phyloP scores from a whole-genome alignment of 2,113 vertebrate genomes.

The Podarcis cretensis region DNA sequence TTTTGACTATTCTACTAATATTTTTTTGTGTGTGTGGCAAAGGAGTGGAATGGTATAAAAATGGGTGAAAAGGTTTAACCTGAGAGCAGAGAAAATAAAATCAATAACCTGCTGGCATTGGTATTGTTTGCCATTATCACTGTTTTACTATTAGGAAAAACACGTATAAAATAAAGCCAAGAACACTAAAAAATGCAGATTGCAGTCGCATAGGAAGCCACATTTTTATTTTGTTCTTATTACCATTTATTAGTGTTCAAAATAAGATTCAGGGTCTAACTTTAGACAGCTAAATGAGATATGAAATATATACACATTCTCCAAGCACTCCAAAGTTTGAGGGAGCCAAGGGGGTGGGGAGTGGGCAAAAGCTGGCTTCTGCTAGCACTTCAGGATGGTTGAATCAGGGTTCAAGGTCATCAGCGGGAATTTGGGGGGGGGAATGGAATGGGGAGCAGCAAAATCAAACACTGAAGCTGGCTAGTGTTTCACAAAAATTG shows the following conservation, averaged over 20 bases:
- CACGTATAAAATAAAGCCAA: neutral
- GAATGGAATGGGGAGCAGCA: too few species aligned
- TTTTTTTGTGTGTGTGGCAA: neutral
- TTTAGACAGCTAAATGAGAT: neutral
- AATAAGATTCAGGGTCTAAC: neutral
- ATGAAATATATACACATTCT: neutral
- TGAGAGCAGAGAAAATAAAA: neutral
- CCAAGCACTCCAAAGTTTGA: too few species aligned
- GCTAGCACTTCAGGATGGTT: neutral
- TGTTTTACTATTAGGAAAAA: conserved; percentile 10
- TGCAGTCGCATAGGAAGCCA: neutral
- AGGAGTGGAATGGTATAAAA: neutral
- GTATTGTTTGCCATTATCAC: neutral
- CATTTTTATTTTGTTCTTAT: neutral
- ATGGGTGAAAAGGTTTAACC: neutral
- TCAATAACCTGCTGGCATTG: neutral
- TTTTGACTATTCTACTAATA: neutral
- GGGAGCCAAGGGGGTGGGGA: too few species aligned
- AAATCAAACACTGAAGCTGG: too few species aligned
- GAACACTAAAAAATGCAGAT: neutral
- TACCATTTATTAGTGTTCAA: neutral
- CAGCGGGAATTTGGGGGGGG: neutral
- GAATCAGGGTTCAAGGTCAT: neutral
- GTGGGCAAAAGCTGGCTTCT: neutral
- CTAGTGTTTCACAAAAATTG: too few species aligned